Evolutionary conservation across 2,113 vertebrate genomes (phyloP).

Genomic region (Mus musculus): GRCm39 chr16:37570501-37571000

Average conservation of each 20-base stretch:
- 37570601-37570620: background rate
- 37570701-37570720: background rate
- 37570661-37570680: background rate
- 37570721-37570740: background rate
- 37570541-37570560: background rate
- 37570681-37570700: background rate
- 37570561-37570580: background rate
- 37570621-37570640: too few species aligned
- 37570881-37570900: background rate
- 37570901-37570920: background rate
- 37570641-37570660: background rate
- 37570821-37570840: background rate
- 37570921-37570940: background rate
- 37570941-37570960: background rate
- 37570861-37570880: background rate
- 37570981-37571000: background rate
- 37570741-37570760: background rate
- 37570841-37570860: background rate
- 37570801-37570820: background rate
- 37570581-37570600: background rate
- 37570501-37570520: background rate
- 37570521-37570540: background rate
- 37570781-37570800: background rate
- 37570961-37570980: background rate
- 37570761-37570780: background rate